Evolutionary conservation across 1,140 invertebrate species (phyloP), one percentile per base, ranked within the genome.

Genomic region (Phthorimaea operculella): DNA sequence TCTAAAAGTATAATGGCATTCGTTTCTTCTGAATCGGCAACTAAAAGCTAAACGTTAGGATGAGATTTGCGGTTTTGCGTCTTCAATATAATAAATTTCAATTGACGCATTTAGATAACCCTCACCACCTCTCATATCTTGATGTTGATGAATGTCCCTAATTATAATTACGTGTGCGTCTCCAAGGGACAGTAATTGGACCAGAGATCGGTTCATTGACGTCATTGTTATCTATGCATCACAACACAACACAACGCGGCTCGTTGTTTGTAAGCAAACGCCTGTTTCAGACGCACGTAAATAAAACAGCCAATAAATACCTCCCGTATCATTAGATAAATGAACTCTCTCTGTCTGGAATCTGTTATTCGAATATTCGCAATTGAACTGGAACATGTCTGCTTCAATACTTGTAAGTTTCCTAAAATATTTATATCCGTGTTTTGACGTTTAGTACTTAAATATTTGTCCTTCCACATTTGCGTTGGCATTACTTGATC

Each of bases 171-270:
- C 16, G 14, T 47, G 11, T 47, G 14, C n/a, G 36, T 39, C 15
- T 47, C 44, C 15, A 9, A 15, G 44, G 36, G 36, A 10, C 44
- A 3, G 7, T 47, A 17, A 47, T 47, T 47, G n/a, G 44, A 14
- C 16, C 8, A 16, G 10, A 47, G 14, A 47, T 2, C 44, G 44
- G 9, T 47, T 14, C 15, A 47, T 47, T 47, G 44, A 47, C 44
- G 44, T 47, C 44, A 47, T 15, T 47, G 44, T 17, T 47, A 47
- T 47, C 44, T 39, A n/a, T 39, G n/a, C n/a, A n/a, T n/a, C n/a
- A n/a, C 36, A n/a, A 4, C n/a, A 12, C 6, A 28, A 28, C 21
- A 12, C 36, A 39, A 39, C 36, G 36, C n/a, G 8, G 36, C 10
- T 39, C 36, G 36, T 39, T 39, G 36, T 39, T 39, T 39, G 36